Conservation (phyloP, 2,797 vertebrate genomes). For the Psittacula echo region DNA sequence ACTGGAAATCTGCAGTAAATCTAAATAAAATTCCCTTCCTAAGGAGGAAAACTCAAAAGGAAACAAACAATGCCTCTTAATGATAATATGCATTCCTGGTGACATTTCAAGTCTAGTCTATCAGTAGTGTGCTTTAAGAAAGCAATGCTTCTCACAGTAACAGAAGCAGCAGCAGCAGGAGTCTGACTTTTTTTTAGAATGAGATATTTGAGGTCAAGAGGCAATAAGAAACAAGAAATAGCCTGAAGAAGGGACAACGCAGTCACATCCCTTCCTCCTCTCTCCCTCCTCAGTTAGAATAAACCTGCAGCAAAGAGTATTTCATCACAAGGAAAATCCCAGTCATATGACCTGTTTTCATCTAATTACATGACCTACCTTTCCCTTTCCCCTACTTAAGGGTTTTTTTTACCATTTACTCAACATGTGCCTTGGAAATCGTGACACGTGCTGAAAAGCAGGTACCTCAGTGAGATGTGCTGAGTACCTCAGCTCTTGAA, state of each 20-base stretch:
- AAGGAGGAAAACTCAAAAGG: neutral
- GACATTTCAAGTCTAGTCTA: neutral
- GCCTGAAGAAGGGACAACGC: neutral
- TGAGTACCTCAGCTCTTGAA: neutral
- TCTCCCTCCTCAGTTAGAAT: neutral
- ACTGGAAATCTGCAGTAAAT: neutral
- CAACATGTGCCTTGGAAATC: neutral
- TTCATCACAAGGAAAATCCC: neutral
- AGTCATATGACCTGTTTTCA: neutral
- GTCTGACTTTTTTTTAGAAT: neutral
- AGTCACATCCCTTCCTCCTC: neutral
- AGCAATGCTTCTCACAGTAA: neutral
- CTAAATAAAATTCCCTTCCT: neutral
- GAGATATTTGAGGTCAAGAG: neutral
- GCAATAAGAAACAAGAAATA: slow-evolving; percentile 18
- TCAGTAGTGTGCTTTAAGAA: neutral
- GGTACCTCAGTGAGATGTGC: neutral
- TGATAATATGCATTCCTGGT: neutral
- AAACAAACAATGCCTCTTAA: neutral
- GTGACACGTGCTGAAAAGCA: neutral
- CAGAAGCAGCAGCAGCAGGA: neutral
- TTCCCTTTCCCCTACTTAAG: neutral
- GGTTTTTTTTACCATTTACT: neutral
- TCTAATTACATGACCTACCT: neutral
- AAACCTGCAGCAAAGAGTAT: neutral